A percentile compares a stretch with the other conserved stretches of the same genome.
Conservation (phyloP, 2,113 vertebrate genomes). For the Eptatretus burgeri region DNA sequence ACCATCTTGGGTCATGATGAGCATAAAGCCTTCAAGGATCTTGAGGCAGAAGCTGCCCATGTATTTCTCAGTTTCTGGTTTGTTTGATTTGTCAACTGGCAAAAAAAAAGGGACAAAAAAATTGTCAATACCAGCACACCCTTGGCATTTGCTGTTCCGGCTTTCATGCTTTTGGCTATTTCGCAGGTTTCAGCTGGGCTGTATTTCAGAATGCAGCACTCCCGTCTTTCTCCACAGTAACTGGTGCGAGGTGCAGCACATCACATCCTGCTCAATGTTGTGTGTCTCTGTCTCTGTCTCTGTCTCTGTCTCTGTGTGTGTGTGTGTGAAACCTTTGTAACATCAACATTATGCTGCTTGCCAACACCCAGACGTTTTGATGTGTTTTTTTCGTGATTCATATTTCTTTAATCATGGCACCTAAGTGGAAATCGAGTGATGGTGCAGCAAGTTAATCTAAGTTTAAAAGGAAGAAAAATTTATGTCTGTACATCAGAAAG, state of each 20-base stretch:
- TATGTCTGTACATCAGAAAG: too few relatives aligned
- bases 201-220: neutral
- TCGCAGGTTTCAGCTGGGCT: neutral
- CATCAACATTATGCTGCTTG: neutral
- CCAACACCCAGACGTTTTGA: neutral
- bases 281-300: conserved; percentile 19
- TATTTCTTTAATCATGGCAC: neutral
- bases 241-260: too few relatives aligned
- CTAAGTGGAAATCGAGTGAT: neutral
- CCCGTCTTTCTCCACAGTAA: too few relatives aligned
- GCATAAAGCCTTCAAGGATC: conserved; percentile 56
- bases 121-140: neutral
- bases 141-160: neutral
- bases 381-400: neutral
- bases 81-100: neutral
- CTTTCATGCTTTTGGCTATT: neutral
- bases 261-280: too few relatives aligned
- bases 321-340: neutral
- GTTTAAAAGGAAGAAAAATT: neutral
- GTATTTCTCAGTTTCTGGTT: neutral
- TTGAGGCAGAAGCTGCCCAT: conserved; percentile 38
- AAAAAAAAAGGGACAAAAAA: neutral
- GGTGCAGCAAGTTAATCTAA: neutral
- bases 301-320: conserved; percentile 13
- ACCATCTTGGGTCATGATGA: conserved; percentile 52